These are phyloP conservation scores for Hippoglossus stenolepis DNA, from an alignment of 2,113 vertebrate genomes.

Conservation along the genomic window DNA sequence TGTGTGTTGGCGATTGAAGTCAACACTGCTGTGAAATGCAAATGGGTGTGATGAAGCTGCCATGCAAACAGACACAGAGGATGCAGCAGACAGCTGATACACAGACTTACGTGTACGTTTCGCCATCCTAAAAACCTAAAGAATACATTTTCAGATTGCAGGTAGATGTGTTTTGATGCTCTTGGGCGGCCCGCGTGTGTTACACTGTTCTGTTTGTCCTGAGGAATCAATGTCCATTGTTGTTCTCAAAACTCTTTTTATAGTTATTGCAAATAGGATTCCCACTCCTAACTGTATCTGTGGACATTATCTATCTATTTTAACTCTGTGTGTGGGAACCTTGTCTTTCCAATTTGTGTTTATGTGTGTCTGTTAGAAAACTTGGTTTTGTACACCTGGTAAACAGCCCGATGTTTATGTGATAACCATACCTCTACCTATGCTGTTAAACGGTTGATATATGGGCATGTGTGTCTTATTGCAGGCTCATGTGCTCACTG, in stretches of 20 bases:
- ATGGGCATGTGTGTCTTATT: constrained; percentile 42
- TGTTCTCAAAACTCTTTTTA: neutral
- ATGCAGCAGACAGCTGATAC: constrained; percentile 49
- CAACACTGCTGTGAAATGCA: constrained; percentile 71
- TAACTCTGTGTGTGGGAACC: neutral
- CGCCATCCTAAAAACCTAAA: constrained; percentile 23
- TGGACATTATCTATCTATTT: neutral
- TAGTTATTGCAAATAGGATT: neutral
- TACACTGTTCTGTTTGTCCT: neutral
- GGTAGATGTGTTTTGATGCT: constrained; percentile 12
- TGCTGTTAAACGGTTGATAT: constrained; percentile 20
- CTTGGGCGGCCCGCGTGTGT: neutral
- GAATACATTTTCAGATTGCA: constrained; percentile 25
- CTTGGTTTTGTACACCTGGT: constrained; percentile 23
- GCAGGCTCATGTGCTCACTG: constrained; percentile 49
- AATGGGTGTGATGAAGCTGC: constrained; percentile 55
- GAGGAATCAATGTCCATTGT: neutral
- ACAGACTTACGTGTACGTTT: constrained; percentile 41
- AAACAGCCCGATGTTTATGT: constrained; percentile 16
- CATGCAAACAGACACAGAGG: constrained; percentile 33
- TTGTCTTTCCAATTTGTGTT: constrained; percentile 21
- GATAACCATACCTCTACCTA: constrained; percentile 33
- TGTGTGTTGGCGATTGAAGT: constrained; percentile 65
- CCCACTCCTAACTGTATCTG: neutral
- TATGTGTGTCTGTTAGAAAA: neutral